Percentiles rank a stretch among this genome's conserved stretches.
phyloP scores from a whole-genome alignment of 2,888 invertebrate genomes.

The Xylota sylvarum region DNA sequence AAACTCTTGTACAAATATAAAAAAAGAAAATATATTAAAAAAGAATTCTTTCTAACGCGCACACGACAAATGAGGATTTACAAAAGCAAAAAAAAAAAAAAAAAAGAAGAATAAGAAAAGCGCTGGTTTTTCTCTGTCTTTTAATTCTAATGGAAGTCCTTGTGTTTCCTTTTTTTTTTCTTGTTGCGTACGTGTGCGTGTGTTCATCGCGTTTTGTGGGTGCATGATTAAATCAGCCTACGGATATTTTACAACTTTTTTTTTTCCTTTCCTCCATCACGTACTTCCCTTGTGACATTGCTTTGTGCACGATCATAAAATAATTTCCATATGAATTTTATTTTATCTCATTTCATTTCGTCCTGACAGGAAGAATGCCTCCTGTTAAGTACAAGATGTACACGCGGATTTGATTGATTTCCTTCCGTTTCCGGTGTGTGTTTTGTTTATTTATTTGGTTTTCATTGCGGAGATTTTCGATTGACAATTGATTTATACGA shows the following conservation, averaged over 20 bases:
- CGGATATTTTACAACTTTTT: slow-evolving; percentile 27
- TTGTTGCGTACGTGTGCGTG: neutral
- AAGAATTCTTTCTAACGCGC: neutral
- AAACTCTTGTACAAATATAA: slow-evolving; percentile 13
- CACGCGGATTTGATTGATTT: slow-evolving; percentile 53
- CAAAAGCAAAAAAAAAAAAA: neutral
- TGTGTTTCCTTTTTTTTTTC: neutral
- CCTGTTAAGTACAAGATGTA: slow-evolving; percentile 26
- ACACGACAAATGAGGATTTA: slow-evolving; percentile 23
- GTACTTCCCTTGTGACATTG: slow-evolving; percentile 11
- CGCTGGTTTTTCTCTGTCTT: neutral
- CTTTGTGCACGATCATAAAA: slow-evolving; percentile 42
- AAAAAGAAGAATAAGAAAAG: neutral
- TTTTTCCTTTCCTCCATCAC: neutral
- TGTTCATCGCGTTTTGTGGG: neutral
- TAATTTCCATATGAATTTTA: slow-evolving; percentile 34
- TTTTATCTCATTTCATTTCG: slow-evolving; percentile 20
- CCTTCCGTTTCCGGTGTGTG: slow-evolving; percentile 33
- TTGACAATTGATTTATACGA: slow-evolving; percentile 35
- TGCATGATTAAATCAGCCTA: slow-evolving; percentile 46
- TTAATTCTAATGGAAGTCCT: slow-evolving; percentile 33
- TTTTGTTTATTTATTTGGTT: slow-evolving; percentile 34
- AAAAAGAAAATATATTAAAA: neutral
- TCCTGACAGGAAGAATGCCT: slow-evolving; percentile 10
- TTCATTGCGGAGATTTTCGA: slow-evolving; percentile 25